A percentile compares a stretch with the other conserved stretches of the same genome.
Evolutionary conservation across 2,113 vertebrate species (phyloP).

Genomic region (Phaethon lepturus): DNA sequence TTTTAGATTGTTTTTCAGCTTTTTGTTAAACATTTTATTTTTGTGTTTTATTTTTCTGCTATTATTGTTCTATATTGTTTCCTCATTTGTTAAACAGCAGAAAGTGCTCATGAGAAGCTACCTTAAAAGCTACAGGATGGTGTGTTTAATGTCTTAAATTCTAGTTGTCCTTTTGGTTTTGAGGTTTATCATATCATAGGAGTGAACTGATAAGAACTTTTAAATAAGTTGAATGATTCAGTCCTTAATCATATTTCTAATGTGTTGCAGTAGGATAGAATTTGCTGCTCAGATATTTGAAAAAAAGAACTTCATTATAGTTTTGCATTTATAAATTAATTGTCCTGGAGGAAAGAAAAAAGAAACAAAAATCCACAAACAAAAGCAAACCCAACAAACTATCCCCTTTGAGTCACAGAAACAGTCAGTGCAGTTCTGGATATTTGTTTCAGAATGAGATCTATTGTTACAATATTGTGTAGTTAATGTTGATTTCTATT

Average conservation of each 20-base stretch:
- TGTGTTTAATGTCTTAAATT: not conserved
- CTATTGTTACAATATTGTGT: not conserved
- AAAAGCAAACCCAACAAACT: not conserved
- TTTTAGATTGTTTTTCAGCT: not conserved
- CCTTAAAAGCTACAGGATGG: not conserved
- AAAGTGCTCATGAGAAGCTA: not conserved
- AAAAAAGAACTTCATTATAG: not conserved
- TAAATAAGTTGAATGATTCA: not conserved
- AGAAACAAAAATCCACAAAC: too few species aligned
- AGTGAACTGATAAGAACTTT: not conserved
- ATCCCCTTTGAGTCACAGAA: not conserved
- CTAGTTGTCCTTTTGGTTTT: not conserved
- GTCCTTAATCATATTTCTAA: not conserved
- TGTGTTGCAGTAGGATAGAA: not conserved
- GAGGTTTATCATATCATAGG: not conserved
- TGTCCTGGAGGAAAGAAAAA: not conserved
- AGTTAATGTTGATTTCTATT: not conserved
- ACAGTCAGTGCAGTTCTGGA: not conserved
- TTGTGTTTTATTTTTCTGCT: not conserved
- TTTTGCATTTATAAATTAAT: not conserved
- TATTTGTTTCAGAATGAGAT: not conserved
- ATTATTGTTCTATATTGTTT: not conserved
- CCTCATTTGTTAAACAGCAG: not conserved
- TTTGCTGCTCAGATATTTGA: not conserved
- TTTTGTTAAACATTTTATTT: not conserved